Percentiles rank a stretch among this genome's conserved stretches.
Evolutionary conservation across 2,797 vertebrate species (phyloP).

Genomic region (Prunella strophiata): DNA sequence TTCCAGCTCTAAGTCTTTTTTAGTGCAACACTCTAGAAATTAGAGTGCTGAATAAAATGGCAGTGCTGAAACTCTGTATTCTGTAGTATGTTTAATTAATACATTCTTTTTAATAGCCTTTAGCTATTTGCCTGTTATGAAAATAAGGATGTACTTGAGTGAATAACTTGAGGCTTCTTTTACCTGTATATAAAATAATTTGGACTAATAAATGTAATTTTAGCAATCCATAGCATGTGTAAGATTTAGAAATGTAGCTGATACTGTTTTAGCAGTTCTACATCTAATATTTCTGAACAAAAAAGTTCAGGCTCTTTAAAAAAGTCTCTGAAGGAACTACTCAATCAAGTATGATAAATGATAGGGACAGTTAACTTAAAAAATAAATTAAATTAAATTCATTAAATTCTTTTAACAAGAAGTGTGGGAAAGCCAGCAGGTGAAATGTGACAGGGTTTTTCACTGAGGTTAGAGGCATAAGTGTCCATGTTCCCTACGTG

Average conservation of each 20-base stretch:
- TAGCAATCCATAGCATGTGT: background rate
- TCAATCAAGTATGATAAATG: background rate
- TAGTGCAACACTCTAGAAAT: background rate
- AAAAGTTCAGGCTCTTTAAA: background rate
- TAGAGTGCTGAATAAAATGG: background rate
- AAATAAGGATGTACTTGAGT: background rate
- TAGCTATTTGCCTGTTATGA: background rate
- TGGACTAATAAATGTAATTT: background rate
- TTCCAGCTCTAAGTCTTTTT: background rate
- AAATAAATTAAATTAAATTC: background rate
- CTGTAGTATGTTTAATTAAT: background rate
- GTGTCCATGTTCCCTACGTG: fast-evolving
- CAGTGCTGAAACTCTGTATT: background rate
- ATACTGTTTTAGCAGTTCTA: background rate
- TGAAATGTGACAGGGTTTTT: background rate
- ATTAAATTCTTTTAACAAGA: background rate
- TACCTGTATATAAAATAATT: background rate
- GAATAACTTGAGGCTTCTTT: background rate
- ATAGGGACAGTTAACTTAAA: background rate
- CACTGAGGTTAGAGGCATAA: background rate
- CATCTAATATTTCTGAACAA: background rate
- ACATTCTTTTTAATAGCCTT: background rate
- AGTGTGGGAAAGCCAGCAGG: background rate
- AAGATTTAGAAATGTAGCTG: background rate
- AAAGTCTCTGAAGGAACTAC: background rate